Base-by-base conservation (phyloP, 2,113 vertebrate genomes). In the Synchiropus splendidus region DNA sequence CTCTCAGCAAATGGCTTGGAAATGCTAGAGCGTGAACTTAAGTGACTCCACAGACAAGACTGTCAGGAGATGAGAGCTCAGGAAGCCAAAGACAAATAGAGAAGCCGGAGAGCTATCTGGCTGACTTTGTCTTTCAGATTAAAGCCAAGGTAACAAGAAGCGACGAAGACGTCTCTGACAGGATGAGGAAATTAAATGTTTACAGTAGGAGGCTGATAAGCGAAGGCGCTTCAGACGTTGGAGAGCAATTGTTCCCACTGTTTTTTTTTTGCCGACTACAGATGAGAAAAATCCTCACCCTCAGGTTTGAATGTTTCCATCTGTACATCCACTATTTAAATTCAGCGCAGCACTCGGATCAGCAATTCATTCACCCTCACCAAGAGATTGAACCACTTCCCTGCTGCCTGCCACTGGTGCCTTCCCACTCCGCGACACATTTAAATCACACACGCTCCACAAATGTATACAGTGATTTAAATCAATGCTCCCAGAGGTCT, bases 141-240 rank as follows among this genome's bases (percentile, higher is more conserved):
- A 87, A 74, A 74, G 68, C 64, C 72, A 2, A 42, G 68, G 68
- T 67, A 72, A 78, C 75, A 61, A 62, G 31, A 44, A 30, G 45
- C 45, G 55, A 84, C 75, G 85, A 84, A 82, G 80, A 77, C 62
- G 18, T 54, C 37, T 64, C 31, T 70, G 79, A 82, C 76, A 81
- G 74, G 75, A 48, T 51, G 70, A 84, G 84, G 84, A 86, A 87
- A 87, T 85, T 50, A 85, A 84, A 85, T 84, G 82, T 84, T 82
- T 78, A 75, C 81, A 64, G 70, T 66, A 47, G 54, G 42, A 27
- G 40, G 57, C 57, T 65, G 76, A 79, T 64, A 70, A 78, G n/a
- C n/a, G n/a, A n/a, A n/a, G 74, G 60, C 66, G 47, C 67, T 72
- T 63, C 40, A 48, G n/a, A n/a, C n/a, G n/a, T n/a, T n/a, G n/a